A percentile compares a stretch with the other conserved stretches of the same genome.
phyloP scores from a whole-genome alignment of 64 coral and sea anemone genomes.

The Dendrophyllia cribrosa region DNA sequence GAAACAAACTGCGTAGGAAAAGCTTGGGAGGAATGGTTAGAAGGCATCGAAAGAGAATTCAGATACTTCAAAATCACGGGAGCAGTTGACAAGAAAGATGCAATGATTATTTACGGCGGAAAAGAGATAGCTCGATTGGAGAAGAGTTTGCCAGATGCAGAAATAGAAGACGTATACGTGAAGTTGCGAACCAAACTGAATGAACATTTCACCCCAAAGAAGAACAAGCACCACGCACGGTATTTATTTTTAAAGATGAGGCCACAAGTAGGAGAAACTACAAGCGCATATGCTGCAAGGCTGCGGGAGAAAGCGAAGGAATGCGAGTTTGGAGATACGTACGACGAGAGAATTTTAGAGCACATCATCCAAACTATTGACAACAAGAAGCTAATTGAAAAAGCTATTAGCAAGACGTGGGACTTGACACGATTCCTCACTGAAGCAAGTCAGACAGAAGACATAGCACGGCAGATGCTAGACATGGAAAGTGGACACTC shows the following conservation, averaged over 20 bases:
- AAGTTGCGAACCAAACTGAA: slow-evolving; percentile 47
- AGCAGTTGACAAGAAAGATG: slow-evolving; percentile 38
- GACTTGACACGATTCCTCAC: too few species aligned
- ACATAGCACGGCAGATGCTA: slow-evolving; percentile 5
- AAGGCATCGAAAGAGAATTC: slow-evolving; percentile 51
- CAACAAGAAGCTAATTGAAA: too few species aligned
- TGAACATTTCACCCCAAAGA: slow-evolving; percentile 22
- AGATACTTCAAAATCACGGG: slow-evolving; percentile 42
- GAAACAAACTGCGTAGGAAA: neutral
- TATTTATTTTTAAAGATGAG: slow-evolving; percentile 47
- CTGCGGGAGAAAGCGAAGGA: slow-evolving; percentile 59
- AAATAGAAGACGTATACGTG: neutral
- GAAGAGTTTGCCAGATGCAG: slow-evolving; percentile 42
- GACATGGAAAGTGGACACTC: slow-evolving; percentile 22
- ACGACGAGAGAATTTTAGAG: too few species aligned
- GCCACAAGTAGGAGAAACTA: neutral
- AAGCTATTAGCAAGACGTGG: too few species aligned
- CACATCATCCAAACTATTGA: too few species aligned
- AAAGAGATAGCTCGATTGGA: slow-evolving; percentile 53
- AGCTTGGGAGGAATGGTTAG: slow-evolving; percentile 49
- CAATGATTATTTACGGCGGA: slow-evolving; percentile 50
- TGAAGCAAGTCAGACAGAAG: neutral
- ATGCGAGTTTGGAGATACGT: slow-evolving; percentile 51
- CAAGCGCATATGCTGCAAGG: slow-evolving; percentile 16
- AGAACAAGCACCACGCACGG: slow-evolving; percentile 61